Evolutionary conservation across 2,113 vertebrate species (phyloP), one percentile per base, ranked within the genome.

Genomic region (Ochotona curzoniae): DNA sequence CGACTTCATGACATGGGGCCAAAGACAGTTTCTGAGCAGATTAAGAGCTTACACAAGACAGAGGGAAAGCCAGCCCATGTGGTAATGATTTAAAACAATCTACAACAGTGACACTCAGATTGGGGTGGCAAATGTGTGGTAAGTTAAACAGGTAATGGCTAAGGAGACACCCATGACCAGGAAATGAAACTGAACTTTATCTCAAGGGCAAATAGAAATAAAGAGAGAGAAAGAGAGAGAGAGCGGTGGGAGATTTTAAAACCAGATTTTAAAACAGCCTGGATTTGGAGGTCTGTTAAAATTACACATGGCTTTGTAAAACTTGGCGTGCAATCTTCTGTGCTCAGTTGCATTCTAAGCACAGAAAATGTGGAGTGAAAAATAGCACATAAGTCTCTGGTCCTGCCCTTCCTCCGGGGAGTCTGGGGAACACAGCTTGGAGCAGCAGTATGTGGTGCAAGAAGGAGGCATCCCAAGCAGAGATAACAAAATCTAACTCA

Each of bases 391-490:
- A 92, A 64, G 20, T 93, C 88, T 78, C 47, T 92, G 95, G 89
- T 90, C 71, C 32, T 79, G 67, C 60, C 71, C 78, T 95, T 96
- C 95, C 92, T 93, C 73, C 96, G 93, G 90, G 87, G 95, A 94
- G 83, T 96, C 85, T 67, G 78, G 75, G 21, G 64, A 25, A 3
- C 0, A 3, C 30, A 32, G 28, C 26, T 51, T 5, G 47, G 87
- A 67, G 76, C 28, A 44, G 26, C 32, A 25, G 38, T 1, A 2
- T 9, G 26, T 73, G 20, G 38, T 25, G 83, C 87, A 91, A 95
- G 93, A 93, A 92, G 93, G 71, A 89, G 87, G 79, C 51, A 10
- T 6, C 2, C 0, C 0, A 44, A 1, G 61, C 47, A 20, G 81
- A 69, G 47, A 76, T 88, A 89, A 78, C 21, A 30, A 6, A 10